These are phyloP conservation scores for Semnornis frantzii DNA, from an alignment of 2,113 vertebrate species.

Conservation along the genomic window DNA sequence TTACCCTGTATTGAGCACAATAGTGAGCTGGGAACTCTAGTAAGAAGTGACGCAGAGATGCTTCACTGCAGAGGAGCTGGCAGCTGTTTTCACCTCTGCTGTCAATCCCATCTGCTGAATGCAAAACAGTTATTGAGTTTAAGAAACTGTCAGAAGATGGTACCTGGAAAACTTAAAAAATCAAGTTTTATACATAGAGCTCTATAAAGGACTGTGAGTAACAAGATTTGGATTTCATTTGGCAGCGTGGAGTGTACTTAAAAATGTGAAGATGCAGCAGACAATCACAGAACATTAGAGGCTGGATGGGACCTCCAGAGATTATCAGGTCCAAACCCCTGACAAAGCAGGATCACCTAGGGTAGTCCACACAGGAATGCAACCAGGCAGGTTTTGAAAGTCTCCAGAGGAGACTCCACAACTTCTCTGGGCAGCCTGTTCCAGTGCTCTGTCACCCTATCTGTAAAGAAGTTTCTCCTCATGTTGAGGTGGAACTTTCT, in stretches of 20 bases:
- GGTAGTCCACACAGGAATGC: no score
- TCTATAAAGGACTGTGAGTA: background rate
- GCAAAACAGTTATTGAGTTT: background rate
- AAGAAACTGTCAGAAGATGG: background rate
- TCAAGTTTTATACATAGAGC: background rate
- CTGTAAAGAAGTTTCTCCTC: no score
- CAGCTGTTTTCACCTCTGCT: background rate
- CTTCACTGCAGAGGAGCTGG: background rate
- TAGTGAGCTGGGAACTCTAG: background rate
- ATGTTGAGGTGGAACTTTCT: no score
- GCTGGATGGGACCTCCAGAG: no score
- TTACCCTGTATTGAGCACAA: background rate
- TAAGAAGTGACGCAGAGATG: background rate
- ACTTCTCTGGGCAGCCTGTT: no score
- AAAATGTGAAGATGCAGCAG: background rate
- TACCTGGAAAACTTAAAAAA: background rate
- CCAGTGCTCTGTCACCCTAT: no score
- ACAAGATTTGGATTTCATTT: background rate
- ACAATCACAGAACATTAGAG: no score
- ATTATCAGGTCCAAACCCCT: no score
- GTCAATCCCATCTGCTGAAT: background rate
- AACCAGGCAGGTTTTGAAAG: no score
- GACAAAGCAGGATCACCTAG: no score
- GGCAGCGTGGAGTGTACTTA: background rate
- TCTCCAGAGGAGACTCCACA: no score